Evolutionary conservation across 1,140 invertebrate species (phyloP).

Genomic region (Drosophila asahinai): DNA sequence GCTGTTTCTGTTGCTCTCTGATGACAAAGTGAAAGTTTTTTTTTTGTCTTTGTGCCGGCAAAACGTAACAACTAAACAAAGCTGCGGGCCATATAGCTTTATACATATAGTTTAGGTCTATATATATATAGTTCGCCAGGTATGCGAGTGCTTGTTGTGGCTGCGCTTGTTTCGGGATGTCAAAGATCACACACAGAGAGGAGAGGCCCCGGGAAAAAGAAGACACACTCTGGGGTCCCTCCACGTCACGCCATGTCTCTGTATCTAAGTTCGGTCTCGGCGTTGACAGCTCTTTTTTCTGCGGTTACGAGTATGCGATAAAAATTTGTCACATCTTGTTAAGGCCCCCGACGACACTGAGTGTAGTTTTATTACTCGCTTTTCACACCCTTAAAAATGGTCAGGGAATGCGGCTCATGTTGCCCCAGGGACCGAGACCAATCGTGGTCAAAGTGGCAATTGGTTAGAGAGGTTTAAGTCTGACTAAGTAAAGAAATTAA

Average conservation of each 20-base stretch:
- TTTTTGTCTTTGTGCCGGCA: constrained; percentile 64
- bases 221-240: constrained; percentile 33
- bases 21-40: constrained; percentile 81
- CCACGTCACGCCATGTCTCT: constrained; percentile 6
- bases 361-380: constrained; percentile 39
- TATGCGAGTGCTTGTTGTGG: constrained; percentile 26
- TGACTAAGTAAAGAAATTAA: background rate
- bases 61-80: constrained; percentile 80
- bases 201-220: constrained; percentile 29
- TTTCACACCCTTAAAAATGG: constrained; percentile 45
- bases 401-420: constrained; percentile 16
- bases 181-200: constrained; percentile 60
- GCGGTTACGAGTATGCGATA: constrained; percentile 54
- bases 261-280: constrained; percentile 1
- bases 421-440: constrained; percentile 6
- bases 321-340: constrained; percentile 78
- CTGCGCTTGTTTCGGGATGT: constrained; percentile 50
- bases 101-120: constrained; percentile 43
- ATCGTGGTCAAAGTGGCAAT: background rate
- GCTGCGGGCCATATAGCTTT: constrained; percentile 66
- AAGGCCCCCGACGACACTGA: constrained; percentile 20
- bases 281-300: constrained; percentile 58
- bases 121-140: constrained; percentile 26
- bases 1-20: constrained; percentile 66
- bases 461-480: background rate